Evolutionary conservation across 1,140 invertebrate species (phyloP), one percentile per base, ranked within the genome.

Genomic region (Harpegnathos saltator): DNA sequence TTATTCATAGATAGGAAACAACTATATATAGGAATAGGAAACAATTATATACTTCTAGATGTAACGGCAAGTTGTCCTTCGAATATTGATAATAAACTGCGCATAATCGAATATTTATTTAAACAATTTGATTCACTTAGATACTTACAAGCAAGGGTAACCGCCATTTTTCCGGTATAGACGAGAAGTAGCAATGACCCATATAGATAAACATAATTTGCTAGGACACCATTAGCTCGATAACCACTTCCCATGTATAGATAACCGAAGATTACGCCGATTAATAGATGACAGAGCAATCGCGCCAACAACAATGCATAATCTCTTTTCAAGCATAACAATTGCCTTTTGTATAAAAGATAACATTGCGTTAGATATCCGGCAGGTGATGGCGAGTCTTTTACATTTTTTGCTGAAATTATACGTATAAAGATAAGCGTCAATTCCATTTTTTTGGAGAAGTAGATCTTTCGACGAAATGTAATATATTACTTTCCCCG

Each of bases 141-240:
- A 48, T 84, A 97, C 97, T 98, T 95, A 98, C 98, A 99, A 73
- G 98, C 97, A 83, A 99, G 94, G 59, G 98, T 97, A n/a, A 98
- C 98, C 3, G 98, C 97, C 98, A 99, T 99, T 94, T 99, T 97
- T 66, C 98, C 98, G 12, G 98, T 98, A 90, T 99, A 99, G 83
- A 99, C 97, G 19, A 99, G 95, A 74, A 99, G 96, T 61, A 99
- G 93, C 90, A 98, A 96, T 17, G 97, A 97, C 84, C 98, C 98
- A 92, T 99, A 99, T 1, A 99, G 93, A 89, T 98, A 99, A 3
- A 98, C 97, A 87, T 98, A 98, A 94, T 99, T 99, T 75, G 97
- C 98, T 62, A 98, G 95, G 22, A 98, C 97, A 62, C 97, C 97
- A 86, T 96, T 96, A 0, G 98, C 98, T 90, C 97, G 96, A 84